Conservation (phyloP, 2,113 vertebrate genomes). For the Aix galericulata region DNA sequence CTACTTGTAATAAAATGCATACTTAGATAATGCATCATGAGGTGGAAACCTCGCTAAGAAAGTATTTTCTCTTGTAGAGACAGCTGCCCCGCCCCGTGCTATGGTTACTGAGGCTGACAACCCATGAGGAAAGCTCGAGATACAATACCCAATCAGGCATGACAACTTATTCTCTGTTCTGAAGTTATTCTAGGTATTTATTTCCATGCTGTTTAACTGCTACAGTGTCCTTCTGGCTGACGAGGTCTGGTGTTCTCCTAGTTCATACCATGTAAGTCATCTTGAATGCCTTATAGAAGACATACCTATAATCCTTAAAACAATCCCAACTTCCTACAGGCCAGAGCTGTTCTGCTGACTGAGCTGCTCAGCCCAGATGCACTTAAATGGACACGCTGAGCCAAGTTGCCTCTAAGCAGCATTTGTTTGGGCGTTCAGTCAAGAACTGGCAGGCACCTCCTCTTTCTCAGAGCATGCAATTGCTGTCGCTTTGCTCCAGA, state of each 20-base stretch:
- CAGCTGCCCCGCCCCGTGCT: background rate
- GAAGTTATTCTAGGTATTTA: background rate
- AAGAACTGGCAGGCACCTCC: background rate
- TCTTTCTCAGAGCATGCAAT: background rate
- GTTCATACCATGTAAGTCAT: background rate
- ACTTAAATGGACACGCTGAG: background rate
- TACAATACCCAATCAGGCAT: fast-evolving
- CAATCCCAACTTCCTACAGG: fast-evolving
- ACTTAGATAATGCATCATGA: background rate
- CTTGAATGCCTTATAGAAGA: background rate
- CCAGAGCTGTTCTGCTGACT: background rate
- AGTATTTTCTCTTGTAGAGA: background rate
- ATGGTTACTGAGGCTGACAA: background rate
- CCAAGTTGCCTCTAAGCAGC: background rate
- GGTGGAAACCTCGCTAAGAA: background rate
- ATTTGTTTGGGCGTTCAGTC: fast-evolving
- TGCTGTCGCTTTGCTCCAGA: background rate
- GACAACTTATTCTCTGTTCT: background rate
- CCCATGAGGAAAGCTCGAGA: background rate
- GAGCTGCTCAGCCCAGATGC: background rate
- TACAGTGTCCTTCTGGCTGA: background rate
- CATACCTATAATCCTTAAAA: background rate
- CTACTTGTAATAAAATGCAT: constrained; percentile 75
- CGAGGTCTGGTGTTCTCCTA: background rate
- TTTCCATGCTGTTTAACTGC: background rate